Conservation (phyloP, 2,888 invertebrate species). For the Ormyrus pomaceus region DNA sequence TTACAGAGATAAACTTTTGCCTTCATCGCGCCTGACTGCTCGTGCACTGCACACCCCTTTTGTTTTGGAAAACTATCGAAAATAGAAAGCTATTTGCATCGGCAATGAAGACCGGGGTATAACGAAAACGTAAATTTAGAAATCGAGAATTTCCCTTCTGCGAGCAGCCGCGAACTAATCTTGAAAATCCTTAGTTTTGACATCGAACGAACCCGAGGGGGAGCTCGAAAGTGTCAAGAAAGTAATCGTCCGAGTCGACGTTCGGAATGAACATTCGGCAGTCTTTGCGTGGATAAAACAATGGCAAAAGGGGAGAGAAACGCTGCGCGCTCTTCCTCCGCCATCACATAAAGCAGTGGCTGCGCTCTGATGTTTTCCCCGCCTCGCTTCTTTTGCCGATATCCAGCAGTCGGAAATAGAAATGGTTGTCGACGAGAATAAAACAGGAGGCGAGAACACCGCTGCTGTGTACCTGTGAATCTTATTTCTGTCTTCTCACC, state of each 20-base stretch:
- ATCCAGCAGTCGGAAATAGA: constrained; percentile 24
- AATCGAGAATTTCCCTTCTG: constrained; percentile 1
- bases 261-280: constrained; percentile 28
- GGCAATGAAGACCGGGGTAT: too few relatives aligned
- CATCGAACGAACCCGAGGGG: background rate
- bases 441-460: background rate
- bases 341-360: constrained; percentile 30
- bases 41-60: background rate
- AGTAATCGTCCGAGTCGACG: constrained; percentile 38
- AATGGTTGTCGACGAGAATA: constrained; percentile 29
- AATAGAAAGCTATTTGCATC: too few relatives aligned
- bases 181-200: background rate
- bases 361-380: background rate
- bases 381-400: constrained; percentile 1
- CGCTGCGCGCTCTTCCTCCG: constrained; percentile 3
- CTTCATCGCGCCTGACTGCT: constrained; percentile 4
- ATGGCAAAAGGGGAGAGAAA: background rate
- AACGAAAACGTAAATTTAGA: background rate
- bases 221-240: constrained; percentile 1
- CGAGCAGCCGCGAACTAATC: background rate
- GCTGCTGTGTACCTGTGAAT: background rate
- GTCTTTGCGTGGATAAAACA: background rate
- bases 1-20: constrained; percentile 39
- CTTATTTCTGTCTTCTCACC: constrained; percentile 16
- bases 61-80: too few relatives aligned